Evolutionary conservation across 2,888 invertebrate species (phyloP), one percentile per base, ranked within the genome.

Genomic region (Iselma pallidipennis): DNA sequence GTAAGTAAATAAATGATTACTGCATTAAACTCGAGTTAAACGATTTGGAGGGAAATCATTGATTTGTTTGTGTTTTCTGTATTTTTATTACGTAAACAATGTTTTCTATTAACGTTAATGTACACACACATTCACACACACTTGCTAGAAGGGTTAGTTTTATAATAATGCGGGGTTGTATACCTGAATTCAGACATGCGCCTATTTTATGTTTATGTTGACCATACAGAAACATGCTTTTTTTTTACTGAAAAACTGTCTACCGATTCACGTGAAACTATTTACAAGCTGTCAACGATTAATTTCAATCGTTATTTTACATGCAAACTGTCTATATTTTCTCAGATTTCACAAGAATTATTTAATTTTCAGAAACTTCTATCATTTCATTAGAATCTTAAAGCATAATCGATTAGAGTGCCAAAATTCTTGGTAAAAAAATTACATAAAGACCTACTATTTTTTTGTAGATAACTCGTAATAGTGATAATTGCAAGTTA

Each of bases 121-220:
- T 51, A 57, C 63, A 60, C 21, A 50, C 57, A 45, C 55, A 59
- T 52, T 60, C 48, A 57, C 63, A 60, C 21, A 50, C 57, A 45
- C 55, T 63, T 58, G 66, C 66, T 66, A 61, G 62, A 54, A 62
- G 65, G 68, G 66, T 62, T 64, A 63, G 55, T 57, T 63, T 66
- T 63, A 57, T 66, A 65, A 59, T 64, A 66, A 61, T 57, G 65
- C 59, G 66, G 66, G 66, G 64, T 65, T 65, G 63, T 56, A 55
- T 61, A 63, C 59, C 64, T 64, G 60, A 23, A 33, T 54, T 45
- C 21, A 28, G 59, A 63, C 71, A 66, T 71, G 71, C 71, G 68
- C 69, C 48, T 12, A 53, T 26, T 54, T 55, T 65, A 60, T 71
- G 71, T 71, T 69, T 69, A 68, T 66, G 64, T 65, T 67, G 57